These are phyloP conservation scores for Erebia epiphron DNA, from an alignment of 2,888 invertebrate species.

Conservation along the genomic window DNA sequence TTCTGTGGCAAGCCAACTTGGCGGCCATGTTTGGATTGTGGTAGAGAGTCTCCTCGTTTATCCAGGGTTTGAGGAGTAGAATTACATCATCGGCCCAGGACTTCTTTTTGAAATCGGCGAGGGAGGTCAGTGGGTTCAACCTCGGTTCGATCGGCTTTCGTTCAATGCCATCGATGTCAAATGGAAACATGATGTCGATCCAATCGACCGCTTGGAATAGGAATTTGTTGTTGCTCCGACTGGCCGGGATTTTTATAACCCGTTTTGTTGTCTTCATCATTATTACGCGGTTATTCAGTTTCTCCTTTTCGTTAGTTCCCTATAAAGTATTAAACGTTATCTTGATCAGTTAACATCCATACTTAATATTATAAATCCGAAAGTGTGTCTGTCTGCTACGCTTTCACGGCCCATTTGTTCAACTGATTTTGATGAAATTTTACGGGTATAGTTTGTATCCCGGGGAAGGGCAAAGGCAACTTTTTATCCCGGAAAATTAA, in stretches of 20 bases:
- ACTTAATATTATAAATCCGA: too few relatives aligned
- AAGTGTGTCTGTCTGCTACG: too few relatives aligned
- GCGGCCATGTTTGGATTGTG: constrained; percentile 70
- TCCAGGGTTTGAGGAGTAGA: constrained; percentile 64
- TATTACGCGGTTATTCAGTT: constrained; percentile 83
- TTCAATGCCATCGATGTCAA: constrained; percentile 59
- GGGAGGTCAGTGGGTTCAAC: constrained; percentile 58
- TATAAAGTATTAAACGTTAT: constrained; percentile 48
- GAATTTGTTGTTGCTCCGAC: constrained; percentile 64
- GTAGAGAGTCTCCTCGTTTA: constrained; percentile 56
- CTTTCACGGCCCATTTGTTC: too few relatives aligned
- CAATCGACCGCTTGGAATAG: constrained; percentile 68
- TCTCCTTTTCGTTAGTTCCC: constrained; percentile 81
- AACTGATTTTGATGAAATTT: too few relatives aligned
- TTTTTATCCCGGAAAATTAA: too few relatives aligned
- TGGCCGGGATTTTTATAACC: constrained; percentile 86
- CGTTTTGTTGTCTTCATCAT: constrained; percentile 88
- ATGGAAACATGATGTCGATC: constrained; percentile 71
- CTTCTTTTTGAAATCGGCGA: constrained; percentile 66
- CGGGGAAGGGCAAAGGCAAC: too few relatives aligned
- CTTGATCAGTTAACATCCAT: neutral
- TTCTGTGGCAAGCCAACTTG: constrained; percentile 67
- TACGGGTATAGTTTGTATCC: too few relatives aligned
- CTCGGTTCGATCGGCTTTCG: constrained; percentile 60
- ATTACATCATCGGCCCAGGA: constrained; percentile 72